Base-by-base conservation (phyloP, 2,797 vertebrate genomes). In the Chaetophractus vellerosus region DNA sequence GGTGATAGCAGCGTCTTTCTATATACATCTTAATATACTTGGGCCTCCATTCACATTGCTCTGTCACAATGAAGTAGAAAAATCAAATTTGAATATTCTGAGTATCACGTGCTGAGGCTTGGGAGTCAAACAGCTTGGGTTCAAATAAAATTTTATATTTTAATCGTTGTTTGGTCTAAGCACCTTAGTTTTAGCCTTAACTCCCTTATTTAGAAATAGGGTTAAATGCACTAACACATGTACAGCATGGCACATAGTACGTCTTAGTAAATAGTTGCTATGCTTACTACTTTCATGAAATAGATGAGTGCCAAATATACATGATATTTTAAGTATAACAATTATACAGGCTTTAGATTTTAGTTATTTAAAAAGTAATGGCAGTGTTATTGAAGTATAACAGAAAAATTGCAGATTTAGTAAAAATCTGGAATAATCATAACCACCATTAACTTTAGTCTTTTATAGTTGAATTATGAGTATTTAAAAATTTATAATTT, bases 401-500 rank as follows among this genome's bases (percentile, higher is more conserved):
- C 50, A 33, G 33, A 55, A 87, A 78, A 81, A 74, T 87, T 8
- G 50, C 50, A 81, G 28, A 21, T 52, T 38, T n/a, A 75, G 26
- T 64, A 74, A 72, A 66, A 80, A 66, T 74, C 23, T 83, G 74
- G 57, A 80, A 68, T 74, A 87, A 81, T 68, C 33, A 33, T 71
- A 63, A 71, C 19, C 50, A 63, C 21, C 5, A 33, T 28, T 18
- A 15, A 89, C 19, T 69, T 83, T 8, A 78, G 19, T 57, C n/a
- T 76, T 19, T 50, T 28, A 31, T 52, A 69, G n/a, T 24, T 57
- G 76, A 24, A 59, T 79, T 36, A 59, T 59, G 52, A 9, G 14
- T 59, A 28, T 59, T 28, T 59, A 9, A 24, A 59, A 45, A 38
- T 28, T 57, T 57, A 5, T 18, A 18, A 78, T 59, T 38, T 24